Percentiles rank a stretch among this genome's conserved stretches.
Evolutionary conservation across 2,113 vertebrate species (phyloP).

Genomic region (Thermophis baileyi): DNA sequence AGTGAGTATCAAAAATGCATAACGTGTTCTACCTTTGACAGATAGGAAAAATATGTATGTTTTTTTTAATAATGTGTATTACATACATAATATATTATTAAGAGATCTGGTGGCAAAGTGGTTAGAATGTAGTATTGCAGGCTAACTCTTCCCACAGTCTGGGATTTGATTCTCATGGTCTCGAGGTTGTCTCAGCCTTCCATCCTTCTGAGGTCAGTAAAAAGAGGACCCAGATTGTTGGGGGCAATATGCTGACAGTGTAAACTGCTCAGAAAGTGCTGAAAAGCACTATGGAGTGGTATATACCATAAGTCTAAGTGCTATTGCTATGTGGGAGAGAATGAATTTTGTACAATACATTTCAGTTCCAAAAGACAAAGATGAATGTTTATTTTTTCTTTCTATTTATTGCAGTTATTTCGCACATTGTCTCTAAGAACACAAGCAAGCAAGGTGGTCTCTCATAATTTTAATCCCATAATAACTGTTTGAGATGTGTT

Average conservation of each 20-base stretch:
- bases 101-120: neutral
- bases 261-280: neutral
- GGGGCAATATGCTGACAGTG: neutral
- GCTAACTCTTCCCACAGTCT: neutral
- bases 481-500: neutral
- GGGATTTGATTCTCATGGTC: neutral
- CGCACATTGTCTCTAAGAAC: neutral
- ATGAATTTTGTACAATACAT: neutral
- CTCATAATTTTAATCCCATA: neutral
- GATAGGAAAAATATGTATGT: neutral
- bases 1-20: neutral
- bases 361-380: neutral
- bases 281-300: neutral
- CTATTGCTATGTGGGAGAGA: neutral
- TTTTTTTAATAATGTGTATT: neutral
- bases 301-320: neutral
- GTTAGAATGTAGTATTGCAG: neutral
- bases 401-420: neutral
- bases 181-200: neutral
- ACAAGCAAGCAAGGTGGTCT: neutral
- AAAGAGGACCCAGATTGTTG: neutral
- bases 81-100: neutral
- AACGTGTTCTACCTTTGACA: neutral
- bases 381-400: neutral
- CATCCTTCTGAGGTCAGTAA: neutral